phyloP scores from a whole-genome alignment of 2,113 vertebrate genomes.

The Nipponia nippon region DNA sequence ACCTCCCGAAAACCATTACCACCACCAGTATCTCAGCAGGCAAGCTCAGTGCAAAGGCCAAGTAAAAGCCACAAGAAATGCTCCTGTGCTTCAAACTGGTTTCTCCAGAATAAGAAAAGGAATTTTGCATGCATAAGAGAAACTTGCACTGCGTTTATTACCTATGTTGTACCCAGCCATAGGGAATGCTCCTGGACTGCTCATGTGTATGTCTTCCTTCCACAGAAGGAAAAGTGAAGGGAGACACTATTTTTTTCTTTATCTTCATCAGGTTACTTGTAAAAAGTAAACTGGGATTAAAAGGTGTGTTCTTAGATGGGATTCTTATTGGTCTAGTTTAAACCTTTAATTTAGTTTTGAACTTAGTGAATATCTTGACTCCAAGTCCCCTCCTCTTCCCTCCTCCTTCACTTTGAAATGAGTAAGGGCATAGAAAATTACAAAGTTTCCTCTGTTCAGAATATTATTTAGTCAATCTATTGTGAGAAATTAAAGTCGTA shows the following conservation, averaged over 20 bases:
- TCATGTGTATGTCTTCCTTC: not conserved
- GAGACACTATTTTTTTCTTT: not conserved
- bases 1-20: not conserved
- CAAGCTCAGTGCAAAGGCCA: not conserved
- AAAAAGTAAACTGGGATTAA: not conserved
- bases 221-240: not conserved
- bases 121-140: not conserved
- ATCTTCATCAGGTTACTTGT: not conserved
- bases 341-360: not conserved
- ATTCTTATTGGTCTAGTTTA: not conserved
- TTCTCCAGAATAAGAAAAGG: not conserved
- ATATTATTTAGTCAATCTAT: not conserved
- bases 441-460: not conserved
- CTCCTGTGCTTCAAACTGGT: not conserved
- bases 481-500: not conserved
- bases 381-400: not conserved
- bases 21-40: not conserved
- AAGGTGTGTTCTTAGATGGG: not conserved
- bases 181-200: not conserved
- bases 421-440: not conserved
- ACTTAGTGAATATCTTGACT: not conserved
- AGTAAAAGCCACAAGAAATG: not conserved
- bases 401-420: not conserved
- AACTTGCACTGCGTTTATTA: not conserved
- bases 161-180: not conserved